phyloP scores from a whole-genome alignment of 2,888 invertebrate species.

The Caenorhabditis zanzibari region DNA sequence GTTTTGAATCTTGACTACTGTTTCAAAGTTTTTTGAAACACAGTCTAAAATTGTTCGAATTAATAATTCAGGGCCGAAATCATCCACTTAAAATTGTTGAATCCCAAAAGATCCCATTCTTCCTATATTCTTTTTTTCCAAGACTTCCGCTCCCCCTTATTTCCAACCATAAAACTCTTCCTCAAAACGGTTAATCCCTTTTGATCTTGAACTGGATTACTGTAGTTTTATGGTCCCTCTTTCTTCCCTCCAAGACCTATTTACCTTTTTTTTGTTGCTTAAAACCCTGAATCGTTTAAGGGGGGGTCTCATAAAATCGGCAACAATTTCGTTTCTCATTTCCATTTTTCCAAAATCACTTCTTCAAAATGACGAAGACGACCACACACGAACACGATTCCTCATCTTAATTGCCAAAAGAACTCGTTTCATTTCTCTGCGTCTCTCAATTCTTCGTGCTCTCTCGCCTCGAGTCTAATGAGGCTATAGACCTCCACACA shows the following conservation, averaged over 20 bases:
- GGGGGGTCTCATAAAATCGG: not conserved
- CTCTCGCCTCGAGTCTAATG: slow-evolving; percentile 10
- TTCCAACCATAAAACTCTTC: slow-evolving; percentile 4
- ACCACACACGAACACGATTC: no score
- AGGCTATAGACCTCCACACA: slow-evolving; percentile 55
- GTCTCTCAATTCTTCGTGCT: slow-evolving; percentile 8
- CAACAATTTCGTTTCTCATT: slow-evolving; percentile 21
- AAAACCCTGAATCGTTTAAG: slow-evolving; percentile 11
- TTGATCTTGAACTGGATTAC: slow-evolving; percentile 31
- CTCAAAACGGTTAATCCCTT: slow-evolving; percentile 21
- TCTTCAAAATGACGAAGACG: slow-evolving; percentile 11
- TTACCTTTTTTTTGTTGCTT: slow-evolving; percentile 17
- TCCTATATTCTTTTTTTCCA: no score
- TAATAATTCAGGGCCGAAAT: no score
- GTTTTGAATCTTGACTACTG: no score
- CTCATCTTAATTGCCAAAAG: slow-evolving; percentile 56
- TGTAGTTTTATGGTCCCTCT: slow-evolving; percentile 26
- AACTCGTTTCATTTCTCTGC: slow-evolving; percentile 49
- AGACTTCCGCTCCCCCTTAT: not conserved
- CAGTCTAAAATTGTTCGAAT: no score
- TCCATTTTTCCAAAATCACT: slow-evolving; percentile 33
- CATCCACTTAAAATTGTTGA: no score
- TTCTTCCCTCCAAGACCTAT: not conserved
- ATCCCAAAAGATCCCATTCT: no score
- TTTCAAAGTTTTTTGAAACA: no score